Conservation (phyloP, 2,113 vertebrate genomes). For the Ranitomeya imitator region DNA sequence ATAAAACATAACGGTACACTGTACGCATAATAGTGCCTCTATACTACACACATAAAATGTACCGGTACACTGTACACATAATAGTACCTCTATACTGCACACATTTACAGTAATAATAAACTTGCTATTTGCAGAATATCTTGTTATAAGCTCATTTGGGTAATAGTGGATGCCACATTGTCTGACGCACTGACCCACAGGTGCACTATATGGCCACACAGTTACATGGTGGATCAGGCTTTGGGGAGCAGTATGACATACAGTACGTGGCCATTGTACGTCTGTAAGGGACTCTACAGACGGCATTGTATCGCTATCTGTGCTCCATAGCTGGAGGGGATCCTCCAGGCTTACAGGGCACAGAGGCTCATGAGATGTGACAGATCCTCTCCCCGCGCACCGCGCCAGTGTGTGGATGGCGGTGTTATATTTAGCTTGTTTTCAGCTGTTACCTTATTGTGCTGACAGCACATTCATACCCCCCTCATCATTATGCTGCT, state of each 20-base stretch:
- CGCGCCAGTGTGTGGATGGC: background rate
- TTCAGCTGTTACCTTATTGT: background rate
- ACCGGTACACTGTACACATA: too few relatives aligned
- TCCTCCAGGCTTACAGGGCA: constrained; percentile 6
- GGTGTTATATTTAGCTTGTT: constrained; percentile 10
- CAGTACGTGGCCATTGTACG: background rate
- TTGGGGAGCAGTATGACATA: background rate
- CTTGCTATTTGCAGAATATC: background rate
- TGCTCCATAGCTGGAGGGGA: constrained; percentile 11
- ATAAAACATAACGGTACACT: too few relatives aligned
- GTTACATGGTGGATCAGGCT: background rate
- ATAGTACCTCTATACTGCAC: too few relatives aligned
- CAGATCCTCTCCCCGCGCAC: constrained; percentile 1
- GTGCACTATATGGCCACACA: background rate
- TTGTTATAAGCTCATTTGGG: background rate
- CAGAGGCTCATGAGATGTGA: constrained; percentile 31
- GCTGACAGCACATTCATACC: background rate
- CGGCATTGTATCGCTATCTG: background rate
- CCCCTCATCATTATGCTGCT: background rate
- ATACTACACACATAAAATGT: too few relatives aligned
- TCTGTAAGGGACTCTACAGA: background rate
- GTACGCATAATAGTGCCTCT: too few relatives aligned
- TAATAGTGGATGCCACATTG: background rate
- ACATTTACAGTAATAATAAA: too few relatives aligned
- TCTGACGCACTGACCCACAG: background rate